phyloP scores from a whole-genome alignment of 1,140 invertebrate genomes.

The Bombus sylvicola region DNA sequence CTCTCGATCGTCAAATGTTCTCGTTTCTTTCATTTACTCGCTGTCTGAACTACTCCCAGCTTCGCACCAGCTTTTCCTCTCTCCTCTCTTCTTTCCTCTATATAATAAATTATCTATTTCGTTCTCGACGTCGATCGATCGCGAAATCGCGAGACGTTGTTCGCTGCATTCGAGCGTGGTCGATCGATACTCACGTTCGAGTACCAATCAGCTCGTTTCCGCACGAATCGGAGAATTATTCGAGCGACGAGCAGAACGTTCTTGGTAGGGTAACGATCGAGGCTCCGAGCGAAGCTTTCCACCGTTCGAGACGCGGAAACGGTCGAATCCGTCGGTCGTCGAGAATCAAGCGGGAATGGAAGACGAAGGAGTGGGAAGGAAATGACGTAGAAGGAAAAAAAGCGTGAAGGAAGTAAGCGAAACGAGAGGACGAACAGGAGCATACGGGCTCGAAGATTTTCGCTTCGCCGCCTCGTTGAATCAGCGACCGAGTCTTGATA shows the following conservation, averaged over 20 bases:
- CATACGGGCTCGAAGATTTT: conserved; percentile 47
- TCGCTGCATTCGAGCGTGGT: background rate
- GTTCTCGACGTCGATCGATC: background rate
- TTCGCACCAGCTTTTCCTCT: background rate
- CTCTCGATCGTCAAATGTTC: conserved; percentile 11
- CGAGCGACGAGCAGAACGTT: conserved; percentile 51
- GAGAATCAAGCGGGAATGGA: conserved; percentile 36
- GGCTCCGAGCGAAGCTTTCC: conserved; percentile 51
- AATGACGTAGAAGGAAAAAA: background rate
- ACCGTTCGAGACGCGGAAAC: conserved; percentile 24
- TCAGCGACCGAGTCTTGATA: conserved; percentile 55
- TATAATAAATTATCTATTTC: conserved; percentile 19
- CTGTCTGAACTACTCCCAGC: background rate
- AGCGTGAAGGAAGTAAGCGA: conserved; percentile 40
- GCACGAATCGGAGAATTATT: conserved; percentile 64
- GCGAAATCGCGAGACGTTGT: background rate
- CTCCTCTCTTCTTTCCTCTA: background rate
- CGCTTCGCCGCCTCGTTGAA: conserved; percentile 63
- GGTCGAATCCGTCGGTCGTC: conserved; percentile 37
- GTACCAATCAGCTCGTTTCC: conserved; percentile 65
- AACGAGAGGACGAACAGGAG: background rate
- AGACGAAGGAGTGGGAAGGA: background rate
- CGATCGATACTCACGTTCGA: conserved; percentile 40
- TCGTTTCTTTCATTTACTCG: background rate
- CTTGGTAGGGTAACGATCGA: conserved; percentile 46